Evolutionary conservation across 2,888 invertebrate genomes (phyloP).

Genomic region (Andricus curvator): DNA sequence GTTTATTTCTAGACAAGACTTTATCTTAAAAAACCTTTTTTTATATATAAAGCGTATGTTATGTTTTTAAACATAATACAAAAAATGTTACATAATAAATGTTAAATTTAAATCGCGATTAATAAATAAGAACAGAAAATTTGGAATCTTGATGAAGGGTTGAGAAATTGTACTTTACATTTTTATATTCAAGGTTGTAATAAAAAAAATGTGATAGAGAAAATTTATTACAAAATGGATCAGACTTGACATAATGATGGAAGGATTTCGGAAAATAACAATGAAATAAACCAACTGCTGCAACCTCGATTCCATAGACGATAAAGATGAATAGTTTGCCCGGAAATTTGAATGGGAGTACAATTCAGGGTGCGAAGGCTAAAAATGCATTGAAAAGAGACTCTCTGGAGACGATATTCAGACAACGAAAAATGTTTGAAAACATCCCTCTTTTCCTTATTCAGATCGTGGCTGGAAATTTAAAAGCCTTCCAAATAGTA

Average conservation of each 20-base stretch:
- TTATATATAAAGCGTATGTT: too few relatives aligned
- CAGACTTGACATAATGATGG: neutral
- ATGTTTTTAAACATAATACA: too few relatives aligned
- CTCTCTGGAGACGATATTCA: neutral
- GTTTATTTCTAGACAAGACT: too few relatives aligned
- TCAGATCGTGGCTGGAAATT: neutral
- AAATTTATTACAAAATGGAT: neutral
- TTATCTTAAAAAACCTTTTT: too few relatives aligned
- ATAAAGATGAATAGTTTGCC: neutral
- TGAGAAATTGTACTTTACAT: too few relatives aligned
- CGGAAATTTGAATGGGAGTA: neutral
- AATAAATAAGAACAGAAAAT: too few relatives aligned
- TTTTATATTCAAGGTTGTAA: too few relatives aligned
- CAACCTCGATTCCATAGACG: neutral
- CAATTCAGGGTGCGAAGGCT: neutral
- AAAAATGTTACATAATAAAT: too few relatives aligned
- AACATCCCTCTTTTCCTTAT: neutral
- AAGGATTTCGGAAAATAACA: neutral
- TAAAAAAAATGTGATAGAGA: neutral
- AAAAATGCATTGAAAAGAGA: neutral
- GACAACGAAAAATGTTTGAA: neutral
- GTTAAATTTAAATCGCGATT: too few relatives aligned
- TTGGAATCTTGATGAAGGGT: too few relatives aligned
- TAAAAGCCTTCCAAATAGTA: neutral
- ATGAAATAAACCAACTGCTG: neutral